phyloP scores from a whole-genome alignment of 2,797 vertebrate genomes.

The Premnoplex brunnescens region DNA sequence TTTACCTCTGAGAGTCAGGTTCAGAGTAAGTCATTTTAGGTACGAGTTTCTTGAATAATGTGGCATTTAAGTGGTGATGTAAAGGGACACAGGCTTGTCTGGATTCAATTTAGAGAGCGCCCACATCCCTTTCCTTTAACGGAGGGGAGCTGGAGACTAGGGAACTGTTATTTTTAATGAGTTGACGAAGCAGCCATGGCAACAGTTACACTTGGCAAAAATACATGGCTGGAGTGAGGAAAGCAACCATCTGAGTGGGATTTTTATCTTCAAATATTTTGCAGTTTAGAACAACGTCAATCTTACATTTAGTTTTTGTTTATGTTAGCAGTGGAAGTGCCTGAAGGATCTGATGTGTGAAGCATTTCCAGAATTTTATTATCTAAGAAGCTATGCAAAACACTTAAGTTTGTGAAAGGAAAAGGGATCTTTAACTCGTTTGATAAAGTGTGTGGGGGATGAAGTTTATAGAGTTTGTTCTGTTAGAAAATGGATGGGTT shows the following conservation, averaged over 20 bases:
- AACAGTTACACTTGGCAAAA: constrained; percentile 40
- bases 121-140: neutral
- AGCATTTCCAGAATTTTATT: neutral
- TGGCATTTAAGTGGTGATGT: neutral
- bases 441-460: neutral
- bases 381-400: neutral
- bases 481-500: neutral
- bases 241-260: neutral
- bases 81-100: neutral
- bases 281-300: neutral
- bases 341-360: neutral
- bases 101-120: neutral
- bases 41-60: neutral
- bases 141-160: neutral
- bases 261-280: constrained; percentile 34
- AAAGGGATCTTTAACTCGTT: neutral
- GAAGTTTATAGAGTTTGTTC: neutral
- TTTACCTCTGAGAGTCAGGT: neutral
- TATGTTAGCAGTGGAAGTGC: neutral
- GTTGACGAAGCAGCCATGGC: constrained; percentile 26
- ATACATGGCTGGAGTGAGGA: neutral
- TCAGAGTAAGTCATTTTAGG: neutral
- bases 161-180: constrained; percentile 10
- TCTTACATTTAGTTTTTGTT: neutral
- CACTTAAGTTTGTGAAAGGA: neutral